Percentiles rank a stretch among this genome's conserved stretches.
Evolutionary conservation across 2,113 vertebrate genomes (phyloP).

Genomic region (Acanthochromis polyacanthus): DNA sequence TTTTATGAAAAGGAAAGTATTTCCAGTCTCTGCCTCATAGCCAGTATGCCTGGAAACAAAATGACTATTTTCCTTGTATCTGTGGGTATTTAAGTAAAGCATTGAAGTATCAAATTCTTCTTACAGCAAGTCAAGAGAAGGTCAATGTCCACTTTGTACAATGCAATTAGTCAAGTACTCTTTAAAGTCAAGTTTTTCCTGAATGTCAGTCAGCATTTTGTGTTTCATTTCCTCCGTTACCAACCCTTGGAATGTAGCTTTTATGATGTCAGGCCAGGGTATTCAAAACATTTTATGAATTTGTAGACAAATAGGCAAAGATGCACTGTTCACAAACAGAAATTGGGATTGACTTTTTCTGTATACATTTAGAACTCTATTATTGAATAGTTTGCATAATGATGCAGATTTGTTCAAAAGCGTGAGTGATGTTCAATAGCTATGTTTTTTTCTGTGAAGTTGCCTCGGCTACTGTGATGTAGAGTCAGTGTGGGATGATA

Average conservation of each 20-base stretch:
- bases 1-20: conserved; percentile 27
- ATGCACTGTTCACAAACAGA: background rate
- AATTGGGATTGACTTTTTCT: background rate
- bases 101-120: conserved; percentile 35
- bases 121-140: conserved; percentile 37
- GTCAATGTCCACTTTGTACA: conserved; percentile 25
- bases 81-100: conserved; percentile 37
- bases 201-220: conserved; percentile 20
- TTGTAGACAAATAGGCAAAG: background rate
- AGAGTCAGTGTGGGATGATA: conserved; percentile 34
- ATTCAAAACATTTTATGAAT: background rate
- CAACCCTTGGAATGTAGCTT: background rate
- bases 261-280: background rate
- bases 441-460: background rate
- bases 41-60: conserved; percentile 27
- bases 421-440: conserved; percentile 10
- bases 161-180: conserved; percentile 54
- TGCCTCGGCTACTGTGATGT: conserved; percentile 18
- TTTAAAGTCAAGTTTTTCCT: conserved; percentile 31
- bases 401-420: conserved; percentile 18
- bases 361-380: background rate
- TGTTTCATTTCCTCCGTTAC: conserved; percentile 18
- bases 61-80: conserved; percentile 29
- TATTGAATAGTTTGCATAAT: background rate
- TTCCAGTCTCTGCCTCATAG: conserved; percentile 18